phyloP scores from a whole-genome alignment of 1,140 invertebrate genomes.

The Papilio helenus region DNA sequence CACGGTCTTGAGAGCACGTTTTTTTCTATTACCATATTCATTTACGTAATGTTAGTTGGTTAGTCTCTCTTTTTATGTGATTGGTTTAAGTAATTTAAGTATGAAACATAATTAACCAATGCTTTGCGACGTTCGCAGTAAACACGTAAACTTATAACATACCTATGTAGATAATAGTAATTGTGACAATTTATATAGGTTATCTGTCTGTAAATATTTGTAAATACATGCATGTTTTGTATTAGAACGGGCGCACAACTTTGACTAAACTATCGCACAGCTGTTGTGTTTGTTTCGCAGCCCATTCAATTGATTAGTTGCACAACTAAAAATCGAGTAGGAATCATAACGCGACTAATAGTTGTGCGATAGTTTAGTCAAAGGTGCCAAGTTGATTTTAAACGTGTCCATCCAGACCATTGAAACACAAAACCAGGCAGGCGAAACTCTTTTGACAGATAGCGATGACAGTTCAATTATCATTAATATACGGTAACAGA shows the following conservation, averaged over 20 bases:
- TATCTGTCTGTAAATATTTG: background rate
- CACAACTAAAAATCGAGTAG: too few species aligned
- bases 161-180: background rate
- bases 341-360: too few species aligned
- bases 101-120: conserved; percentile 5
- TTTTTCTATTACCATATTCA: background rate
- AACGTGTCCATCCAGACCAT: too few species aligned
- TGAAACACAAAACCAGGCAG: too few species aligned
- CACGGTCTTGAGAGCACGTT: background rate
- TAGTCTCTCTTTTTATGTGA: background rate
- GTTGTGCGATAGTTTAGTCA: too few species aligned
- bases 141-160: conserved; percentile 22
- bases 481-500: too few species aligned
- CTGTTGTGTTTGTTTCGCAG: too few species aligned
- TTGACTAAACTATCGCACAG: too few species aligned
- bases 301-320: too few species aligned
- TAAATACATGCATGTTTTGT: background rate
- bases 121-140: background rate
- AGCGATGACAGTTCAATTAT: too few species aligned
- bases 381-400: too few species aligned
- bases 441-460: too few species aligned
- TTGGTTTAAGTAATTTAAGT: background rate
- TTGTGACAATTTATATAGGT: background rate
- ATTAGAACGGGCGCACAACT: background rate
- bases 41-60: background rate